A percentile compares a stretch with the other conserved stretches of the same genome.
Evolutionary conservation across 2,113 vertebrate genomes (phyloP).

Genomic region (Montifringilla adamsi): DNA sequence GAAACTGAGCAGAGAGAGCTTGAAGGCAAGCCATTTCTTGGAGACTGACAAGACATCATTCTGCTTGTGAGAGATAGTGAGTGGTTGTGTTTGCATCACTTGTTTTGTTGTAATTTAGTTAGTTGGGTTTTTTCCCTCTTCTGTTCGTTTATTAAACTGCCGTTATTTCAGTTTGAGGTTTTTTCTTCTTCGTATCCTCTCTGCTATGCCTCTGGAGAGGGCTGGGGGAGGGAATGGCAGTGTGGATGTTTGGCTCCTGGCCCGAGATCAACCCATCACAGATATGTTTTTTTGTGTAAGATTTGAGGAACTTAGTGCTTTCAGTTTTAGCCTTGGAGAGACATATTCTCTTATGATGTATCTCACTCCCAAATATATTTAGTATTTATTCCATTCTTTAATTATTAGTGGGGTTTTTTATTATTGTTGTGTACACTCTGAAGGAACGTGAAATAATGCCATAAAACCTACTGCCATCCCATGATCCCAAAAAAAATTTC

Average conservation of each 20-base stretch:
- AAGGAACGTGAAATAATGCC: not conserved
- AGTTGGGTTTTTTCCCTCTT: not conserved
- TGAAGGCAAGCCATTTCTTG: not conserved
- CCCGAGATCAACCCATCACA: not conserved
- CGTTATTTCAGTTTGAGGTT: not conserved
- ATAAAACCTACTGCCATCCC: not conserved
- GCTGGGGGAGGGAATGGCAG: not conserved
- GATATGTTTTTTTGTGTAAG: not conserved
- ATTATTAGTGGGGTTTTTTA: not conserved
- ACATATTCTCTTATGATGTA: not conserved
- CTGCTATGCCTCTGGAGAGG: not conserved
- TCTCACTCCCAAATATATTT: not conserved
- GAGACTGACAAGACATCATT: not conserved
- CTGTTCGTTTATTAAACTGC: not conserved
- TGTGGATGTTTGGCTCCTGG: not conserved
- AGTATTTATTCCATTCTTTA: not conserved
- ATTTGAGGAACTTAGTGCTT: not conserved
- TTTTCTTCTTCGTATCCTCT: not conserved
- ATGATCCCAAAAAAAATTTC: not conserved
- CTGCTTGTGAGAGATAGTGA: not conserved
- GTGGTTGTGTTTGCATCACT: not conserved
- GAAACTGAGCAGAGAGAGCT: not conserved
- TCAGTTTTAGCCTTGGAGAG: not conserved
- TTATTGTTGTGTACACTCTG: not conserved
- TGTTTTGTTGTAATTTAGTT: not conserved